Base-by-base conservation (phyloP, 2,797 vertebrate species). In the Melanotaenia pygmaea region DNA sequence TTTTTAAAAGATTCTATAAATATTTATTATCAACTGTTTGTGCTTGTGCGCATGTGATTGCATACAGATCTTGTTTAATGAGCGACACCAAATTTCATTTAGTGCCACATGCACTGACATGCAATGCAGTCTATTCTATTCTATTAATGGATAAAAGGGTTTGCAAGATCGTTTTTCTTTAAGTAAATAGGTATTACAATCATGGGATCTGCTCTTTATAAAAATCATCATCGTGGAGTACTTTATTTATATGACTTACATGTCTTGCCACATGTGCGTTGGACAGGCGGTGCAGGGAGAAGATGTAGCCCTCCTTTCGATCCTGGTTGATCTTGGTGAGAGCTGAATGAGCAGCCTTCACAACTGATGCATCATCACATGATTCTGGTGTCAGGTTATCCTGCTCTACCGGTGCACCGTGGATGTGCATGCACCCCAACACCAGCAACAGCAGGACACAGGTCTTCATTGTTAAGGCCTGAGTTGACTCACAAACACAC, bases 241-340 rank as follows among this genome's bases (percentile, higher is more conserved):
- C 3, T 45, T 45, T 3, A 45, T 22, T 28, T 20, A 4, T 1
- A 6, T 5, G 2, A 91, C 95, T 95, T 70, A 95, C 95, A 1
- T 94, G 92, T 18, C 0, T 74, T 9, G 8, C 51, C 28, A 43
- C 47, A 79, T 94, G 83, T 47, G 86, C 92, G 26, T 94, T 92
- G 72, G 85, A 86, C 58, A 95, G 84, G 1, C 86, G 87, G 34
- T 91, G 80, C 66, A 94, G 84, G 13, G 32, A 35, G 18, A 94
- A 89, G 59, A 93, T 0, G 82, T 93, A 95, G 72, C 95, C 95
- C 4, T 94, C 88, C 0, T 28, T 38, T 0, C 93, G 88, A 64
- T 94, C 78, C 5, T 62, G 32, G 88, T 95, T 95, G 88, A 95
- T 94, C 78, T 92, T 85, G 37, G 40, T 71, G 28, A 95, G 67